These are phyloP conservation scores for Cheumatopsyche charites DNA, from an alignment of 1,140 invertebrate species.

Conservation along the genomic window DNA sequence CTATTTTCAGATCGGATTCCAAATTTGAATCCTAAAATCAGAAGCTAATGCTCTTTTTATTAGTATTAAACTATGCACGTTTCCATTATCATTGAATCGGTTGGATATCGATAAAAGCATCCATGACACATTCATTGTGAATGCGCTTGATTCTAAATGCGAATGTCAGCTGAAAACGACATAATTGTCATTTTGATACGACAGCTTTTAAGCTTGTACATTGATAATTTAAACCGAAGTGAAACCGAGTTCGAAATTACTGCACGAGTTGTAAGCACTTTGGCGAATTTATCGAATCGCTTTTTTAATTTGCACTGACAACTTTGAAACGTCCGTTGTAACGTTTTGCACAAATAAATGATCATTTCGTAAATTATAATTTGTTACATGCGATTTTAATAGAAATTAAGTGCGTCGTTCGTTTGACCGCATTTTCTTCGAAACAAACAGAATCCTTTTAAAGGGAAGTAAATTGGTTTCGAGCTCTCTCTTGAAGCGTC, in stretches of 20 bases:
- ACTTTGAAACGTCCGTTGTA: neutral
- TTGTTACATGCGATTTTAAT: neutral
- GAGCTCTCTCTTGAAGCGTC: slow-evolving; percentile 30
- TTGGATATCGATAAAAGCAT: neutral
- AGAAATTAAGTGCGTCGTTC: neutral
- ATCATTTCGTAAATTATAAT: no score
- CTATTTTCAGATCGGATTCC: no score
- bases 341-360: no score
- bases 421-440: neutral
- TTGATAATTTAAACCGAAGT: slow-evolving; percentile 6
- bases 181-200: slow-evolving; percentile 5
- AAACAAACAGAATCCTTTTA: slow-evolving; percentile 31
- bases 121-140: neutral
- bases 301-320: neutral
- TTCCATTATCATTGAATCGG: no score
- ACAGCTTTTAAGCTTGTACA: slow-evolving; percentile 3
- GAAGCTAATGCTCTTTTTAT: no score
- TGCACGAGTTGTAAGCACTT: neutral
- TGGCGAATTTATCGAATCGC: neutral
- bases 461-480: slow-evolving; percentile 34
- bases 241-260: neutral
- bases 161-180: slow-evolving; percentile 7
- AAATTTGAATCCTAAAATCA: no score
- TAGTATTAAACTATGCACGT: no score
- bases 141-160: neutral